Evolutionary conservation across 1,140 invertebrate genomes (phyloP), one percentile per base, ranked within the genome.

Genomic region (Drosophila arizonae): DNA sequence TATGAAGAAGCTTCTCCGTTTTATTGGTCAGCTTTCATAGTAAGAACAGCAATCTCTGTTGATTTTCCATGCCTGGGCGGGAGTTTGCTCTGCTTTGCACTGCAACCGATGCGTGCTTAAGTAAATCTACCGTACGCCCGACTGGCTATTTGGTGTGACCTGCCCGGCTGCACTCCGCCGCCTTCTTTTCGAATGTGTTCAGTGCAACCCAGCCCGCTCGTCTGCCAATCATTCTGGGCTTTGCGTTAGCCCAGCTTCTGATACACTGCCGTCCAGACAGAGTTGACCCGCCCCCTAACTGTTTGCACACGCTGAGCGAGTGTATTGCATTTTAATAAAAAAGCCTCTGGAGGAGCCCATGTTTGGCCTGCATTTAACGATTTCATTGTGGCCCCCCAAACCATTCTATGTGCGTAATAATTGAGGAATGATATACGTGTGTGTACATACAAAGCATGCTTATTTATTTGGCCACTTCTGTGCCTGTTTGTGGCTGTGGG

Each of bases 31-130:
- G 54, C 24, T 9, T 51, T 51, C 75, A 80, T 85, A 62, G 67
- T 73, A 79, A 85, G 70, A 77, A 76, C 68, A 68, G 76, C 72
- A 65, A 82, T 66, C 69, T 85, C 68, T 77, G 77, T 52, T 56
- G 70, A 77, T 80, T 77, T 71, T 46, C 15, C 28, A n/a, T 67
- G 28, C 24, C 30, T 45, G 33, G 33, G 39, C 51, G 8, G 15
- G 24, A 41, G 15, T 33, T 11, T 51, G 11, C 28, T 57, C 50
- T 71, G 61, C 26, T 58, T 56, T 66, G 30, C 63, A 46, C 8
- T 74, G 81, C 60, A 55, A 65, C 63, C 63, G 74, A 77, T 72
- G 77, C 70, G 67, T 74, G 70, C 70, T 51, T 75, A 81, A 85
- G 77, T 86, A 77, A 85, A 85, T 77, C 62, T 55, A 63, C 43